These are phyloP conservation scores for Synaphobranchus kaupii DNA, from an alignment of 2,797 vertebrate genomes.

Conservation along the genomic window DNA sequence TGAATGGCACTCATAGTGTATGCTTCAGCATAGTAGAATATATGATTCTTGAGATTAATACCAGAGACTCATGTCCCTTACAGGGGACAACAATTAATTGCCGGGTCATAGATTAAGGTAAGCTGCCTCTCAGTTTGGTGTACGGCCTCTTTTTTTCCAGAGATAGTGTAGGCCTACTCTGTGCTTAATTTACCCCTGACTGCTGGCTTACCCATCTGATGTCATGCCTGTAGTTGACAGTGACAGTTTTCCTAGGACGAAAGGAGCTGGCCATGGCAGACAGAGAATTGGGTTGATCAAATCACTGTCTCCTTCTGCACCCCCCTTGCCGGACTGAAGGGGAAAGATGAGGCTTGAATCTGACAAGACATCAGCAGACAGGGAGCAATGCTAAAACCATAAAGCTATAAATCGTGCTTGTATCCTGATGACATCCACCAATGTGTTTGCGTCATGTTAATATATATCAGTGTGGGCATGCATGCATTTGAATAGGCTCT, in stretches of 20 bases:
- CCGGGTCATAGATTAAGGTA: too few species aligned
- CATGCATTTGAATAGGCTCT: background rate
- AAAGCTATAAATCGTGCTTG: background rate
- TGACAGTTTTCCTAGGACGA: conserved; percentile 5
- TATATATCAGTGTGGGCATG: background rate
- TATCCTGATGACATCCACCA: background rate
- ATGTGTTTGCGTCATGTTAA: background rate
- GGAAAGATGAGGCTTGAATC: conserved; percentile 1
- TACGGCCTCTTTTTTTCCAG: background rate
- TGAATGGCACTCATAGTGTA: too few species aligned
- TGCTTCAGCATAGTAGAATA: too few species aligned
- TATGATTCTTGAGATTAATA: too few species aligned
- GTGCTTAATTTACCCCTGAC: conserved; percentile 5
- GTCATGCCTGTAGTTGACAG: conserved; percentile 11
- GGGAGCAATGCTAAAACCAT: background rate
- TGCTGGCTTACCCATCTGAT: conserved; percentile 3
- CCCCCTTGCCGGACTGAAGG: background rate
- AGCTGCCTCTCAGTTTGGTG: background rate
- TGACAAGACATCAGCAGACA: background rate
- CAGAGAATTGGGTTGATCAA: conserved; percentile 2
- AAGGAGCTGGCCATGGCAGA: background rate
- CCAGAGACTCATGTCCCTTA: too few species aligned
- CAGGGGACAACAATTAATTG: too few species aligned
- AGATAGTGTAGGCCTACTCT: background rate
- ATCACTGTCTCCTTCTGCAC: background rate